Evolutionary conservation across 2,888 invertebrate genomes (phyloP).

Genomic region (Yponomeuta plumbellus): DNA sequence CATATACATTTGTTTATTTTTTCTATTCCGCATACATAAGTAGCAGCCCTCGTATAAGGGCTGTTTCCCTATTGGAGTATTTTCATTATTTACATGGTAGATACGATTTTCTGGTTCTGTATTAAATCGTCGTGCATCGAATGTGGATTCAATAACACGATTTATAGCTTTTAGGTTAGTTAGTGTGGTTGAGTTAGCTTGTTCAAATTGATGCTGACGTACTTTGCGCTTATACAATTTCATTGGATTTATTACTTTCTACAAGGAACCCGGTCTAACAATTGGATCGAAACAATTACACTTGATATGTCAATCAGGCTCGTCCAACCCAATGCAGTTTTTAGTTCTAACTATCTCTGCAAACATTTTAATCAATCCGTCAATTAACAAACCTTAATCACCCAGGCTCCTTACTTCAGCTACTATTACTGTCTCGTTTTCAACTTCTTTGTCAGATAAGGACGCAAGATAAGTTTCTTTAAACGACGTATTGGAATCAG

Average conservation of each 20-base stretch:
- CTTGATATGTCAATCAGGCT: constrained; percentile 6
- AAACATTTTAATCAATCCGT: constrained; percentile 29
- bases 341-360: constrained; percentile 22
- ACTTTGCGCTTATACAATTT: not conserved
- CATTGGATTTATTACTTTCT: not conserved
- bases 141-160: no score
- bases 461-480: not conserved
- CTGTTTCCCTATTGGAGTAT: no score
- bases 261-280: not conserved
- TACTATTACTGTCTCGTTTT: not conserved
- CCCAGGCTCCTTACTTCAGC: not conserved
- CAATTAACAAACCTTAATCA: not conserved
- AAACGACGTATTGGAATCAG: not conserved
- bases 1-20: no score
- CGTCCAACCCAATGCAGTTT: not conserved
- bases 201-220: no score
- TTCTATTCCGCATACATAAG: no score
- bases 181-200: no score
- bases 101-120: no score
- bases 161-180: no score
- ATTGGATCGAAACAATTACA: not conserved
- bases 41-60: no score
- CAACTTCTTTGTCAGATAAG: not conserved
- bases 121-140: no score
- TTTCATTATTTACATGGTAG: no score